Evolutionary conservation across 1,140 invertebrate genomes (phyloP), one percentile per base, ranked within the genome.

Genomic region (Atopsyche davidsoni): DNA sequence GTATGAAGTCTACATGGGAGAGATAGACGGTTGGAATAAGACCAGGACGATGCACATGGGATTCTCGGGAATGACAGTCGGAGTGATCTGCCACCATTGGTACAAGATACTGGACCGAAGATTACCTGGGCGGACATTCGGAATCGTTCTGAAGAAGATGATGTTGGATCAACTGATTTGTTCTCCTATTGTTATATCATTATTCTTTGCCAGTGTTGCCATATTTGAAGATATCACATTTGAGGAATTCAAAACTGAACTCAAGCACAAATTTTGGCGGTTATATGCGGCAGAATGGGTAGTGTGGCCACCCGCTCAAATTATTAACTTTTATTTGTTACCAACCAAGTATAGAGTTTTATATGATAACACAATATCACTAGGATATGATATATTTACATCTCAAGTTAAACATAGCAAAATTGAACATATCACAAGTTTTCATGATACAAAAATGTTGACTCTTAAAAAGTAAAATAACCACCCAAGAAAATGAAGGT

Each of bases 351-450:
- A 83, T 66, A 75, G 92, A 62, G 88, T 96, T 16, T 71, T 95
- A 9, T 96, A 92, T 70, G 92, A 96, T 64, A 96, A 89, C 68
- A 81, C 81, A 4, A 85, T 96, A 63, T 93, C 89, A 18, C 73
- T 96, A 62, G 86, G 89, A 7, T 95, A 93, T 73, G 92, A 96
- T 67, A 70, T 89, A 34, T 95, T 92, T 63, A 92, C 89, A n/a
- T 93, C 91, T 18, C 82, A 89, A 67, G 84, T 96, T n/a, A 92
- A 89, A 68, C 79, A 91, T 61, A 59, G 58, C 41, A 72, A 70
- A 42, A 17, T 49, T 1, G 50, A 34, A n/a, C 23, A 42, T 28
- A 34, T 43, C 34, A n/a, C n/a, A n/a, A n/a, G n/a, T n/a, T n/a
- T n/a, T n/a, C n/a, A n/a, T n/a, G n/a, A n/a, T n/a, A n/a, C n/a